phyloP scores from a whole-genome alignment of 2,888 invertebrate species.

The Oscheius sp. region DNA sequence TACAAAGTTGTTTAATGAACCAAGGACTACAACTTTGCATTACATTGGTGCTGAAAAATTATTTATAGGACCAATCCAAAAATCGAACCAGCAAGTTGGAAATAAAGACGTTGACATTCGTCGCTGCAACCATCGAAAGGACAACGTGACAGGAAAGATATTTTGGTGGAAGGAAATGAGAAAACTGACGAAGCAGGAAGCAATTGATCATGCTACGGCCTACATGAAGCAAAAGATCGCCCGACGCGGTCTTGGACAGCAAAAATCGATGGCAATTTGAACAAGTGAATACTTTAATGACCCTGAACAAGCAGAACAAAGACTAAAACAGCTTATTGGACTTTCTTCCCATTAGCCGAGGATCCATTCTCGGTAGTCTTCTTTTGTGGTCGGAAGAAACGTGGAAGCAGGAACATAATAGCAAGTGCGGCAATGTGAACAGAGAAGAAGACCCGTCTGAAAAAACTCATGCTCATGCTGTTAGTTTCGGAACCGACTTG shows the following conservation, averaged over 20 bases:
- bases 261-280: not conserved
- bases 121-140: too few species aligned
- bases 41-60: too few species aligned
- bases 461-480: constrained; percentile 37
- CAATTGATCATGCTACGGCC: not conserved
- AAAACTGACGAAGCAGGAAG: not conserved
- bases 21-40: too few species aligned
- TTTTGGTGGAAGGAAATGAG: not conserved
- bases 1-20: too few species aligned
- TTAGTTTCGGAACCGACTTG: constrained; percentile 79
- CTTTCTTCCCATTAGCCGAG: constrained; percentile 16
- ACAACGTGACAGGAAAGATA: too few species aligned
- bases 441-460: constrained; percentile 75
- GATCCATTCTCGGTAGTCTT: constrained; percentile 36
- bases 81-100: too few species aligned
- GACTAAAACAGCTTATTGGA: not conserved
- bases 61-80: too few species aligned
- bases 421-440: constrained; percentile 74
- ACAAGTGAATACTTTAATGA: not conserved
- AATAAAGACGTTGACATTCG: too few species aligned
- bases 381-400: constrained; percentile 60
- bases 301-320: constrained; percentile 2
- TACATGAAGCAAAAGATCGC: not conserved
- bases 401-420: constrained; percentile 74
- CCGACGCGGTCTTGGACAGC: too few species aligned